Evolutionary conservation across 2,113 vertebrate genomes (phyloP).

Genomic region (Anarrhichthys ocellatus): DNA sequence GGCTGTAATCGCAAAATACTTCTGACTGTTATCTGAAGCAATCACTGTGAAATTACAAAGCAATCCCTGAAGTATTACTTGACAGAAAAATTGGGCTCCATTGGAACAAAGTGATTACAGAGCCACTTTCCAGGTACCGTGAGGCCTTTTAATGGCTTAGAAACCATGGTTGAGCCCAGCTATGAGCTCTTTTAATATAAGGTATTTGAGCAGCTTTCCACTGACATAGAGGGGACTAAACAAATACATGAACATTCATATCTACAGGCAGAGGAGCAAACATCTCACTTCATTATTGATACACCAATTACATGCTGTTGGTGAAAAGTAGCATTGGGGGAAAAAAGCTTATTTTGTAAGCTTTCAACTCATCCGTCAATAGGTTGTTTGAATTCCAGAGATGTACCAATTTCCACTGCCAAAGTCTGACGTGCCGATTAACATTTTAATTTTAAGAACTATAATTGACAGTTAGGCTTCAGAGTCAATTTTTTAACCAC

Average conservation of each 20-base stretch:
- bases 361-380: conserved; percentile 21
- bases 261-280: conserved; percentile 10
- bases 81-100: conserved; percentile 54
- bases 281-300: not conserved
- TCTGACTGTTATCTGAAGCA: conserved; percentile 69
- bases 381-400: conserved; percentile 7
- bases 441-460: too few species aligned
- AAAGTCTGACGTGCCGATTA: too few species aligned
- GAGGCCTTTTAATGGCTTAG: conserved; percentile 44
- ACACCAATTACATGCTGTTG: not conserved
- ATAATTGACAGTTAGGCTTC: too few species aligned
- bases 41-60: conserved; percentile 78
- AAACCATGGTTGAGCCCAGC: conserved; percentile 24
- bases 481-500: too few species aligned
- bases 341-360: not conserved
- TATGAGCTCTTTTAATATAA: conserved; percentile 11
- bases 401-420: too few species aligned
- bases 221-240: not conserved
- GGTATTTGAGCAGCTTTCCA: conserved; percentile 2
- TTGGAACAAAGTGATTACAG: conserved; percentile 63
- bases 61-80: conserved; percentile 70
- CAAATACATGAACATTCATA: not conserved
- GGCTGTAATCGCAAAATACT: conserved; percentile 64
- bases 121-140: conserved; percentile 55
- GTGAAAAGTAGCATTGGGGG: not conserved